phyloP scores from a whole-genome alignment of 37 sponge, comb jelly and placozoan genomes.

The Cliona cf. orientalis region DNA sequence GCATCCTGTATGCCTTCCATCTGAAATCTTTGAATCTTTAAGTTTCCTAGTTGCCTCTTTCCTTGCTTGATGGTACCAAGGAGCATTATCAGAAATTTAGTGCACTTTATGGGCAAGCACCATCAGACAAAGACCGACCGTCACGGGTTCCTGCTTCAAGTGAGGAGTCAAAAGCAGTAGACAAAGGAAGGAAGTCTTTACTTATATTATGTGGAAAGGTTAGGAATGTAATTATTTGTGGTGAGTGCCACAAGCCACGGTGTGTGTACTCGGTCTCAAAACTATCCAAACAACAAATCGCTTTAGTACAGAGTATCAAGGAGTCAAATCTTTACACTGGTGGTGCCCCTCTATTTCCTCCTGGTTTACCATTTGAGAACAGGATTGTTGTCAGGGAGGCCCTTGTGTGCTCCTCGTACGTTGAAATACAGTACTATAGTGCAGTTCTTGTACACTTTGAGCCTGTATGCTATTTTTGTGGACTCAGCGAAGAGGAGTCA shows the following conservation, averaged over 20 bases:
- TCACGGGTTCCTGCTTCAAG: not conserved
- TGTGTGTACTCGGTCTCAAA: not conserved
- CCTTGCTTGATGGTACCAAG: not conserved
- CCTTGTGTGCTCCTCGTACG: constrained; percentile 2
- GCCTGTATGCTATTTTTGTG: constrained; percentile 22
- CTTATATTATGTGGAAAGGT: not conserved
- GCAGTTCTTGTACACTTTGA: not conserved
- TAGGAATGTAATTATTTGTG: constrained; percentile 1
- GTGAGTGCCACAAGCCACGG: constrained; percentile 1
- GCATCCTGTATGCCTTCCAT: constrained; percentile 5
- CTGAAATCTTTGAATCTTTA: not conserved
- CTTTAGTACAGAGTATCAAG: not conserved
- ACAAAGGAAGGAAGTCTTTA: not conserved
- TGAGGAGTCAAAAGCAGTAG: not conserved
- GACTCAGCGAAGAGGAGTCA: not conserved
- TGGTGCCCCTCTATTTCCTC: constrained; percentile 16
- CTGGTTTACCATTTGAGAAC: not conserved
- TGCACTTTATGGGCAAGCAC: not conserved
- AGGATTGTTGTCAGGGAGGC: constrained; percentile 19
- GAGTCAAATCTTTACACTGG: constrained; percentile 17
- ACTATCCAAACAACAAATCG: not conserved
- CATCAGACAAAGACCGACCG: constrained; percentile 5
- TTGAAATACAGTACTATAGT: constrained; percentile 29
- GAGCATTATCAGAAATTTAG: not conserved
- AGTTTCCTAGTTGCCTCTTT: not conserved